phyloP scores from a whole-genome alignment of 2,888 invertebrate genomes.

The Unio pictorum region DNA sequence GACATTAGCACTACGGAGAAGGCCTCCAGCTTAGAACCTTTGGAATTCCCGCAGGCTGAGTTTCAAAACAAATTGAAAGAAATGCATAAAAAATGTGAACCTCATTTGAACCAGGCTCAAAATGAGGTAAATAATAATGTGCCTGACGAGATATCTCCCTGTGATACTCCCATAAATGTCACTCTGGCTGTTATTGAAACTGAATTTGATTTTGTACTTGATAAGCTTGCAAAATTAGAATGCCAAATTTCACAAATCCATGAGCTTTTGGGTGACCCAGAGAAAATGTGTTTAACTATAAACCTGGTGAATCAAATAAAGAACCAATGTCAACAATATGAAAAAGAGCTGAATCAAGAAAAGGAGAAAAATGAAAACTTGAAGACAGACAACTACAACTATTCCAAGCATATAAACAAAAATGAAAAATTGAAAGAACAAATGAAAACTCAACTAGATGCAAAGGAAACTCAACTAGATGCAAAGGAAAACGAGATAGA shows the following conservation, averaged over 20 bases:
- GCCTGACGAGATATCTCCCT: not conserved
- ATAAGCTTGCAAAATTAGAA: constrained; percentile 23
- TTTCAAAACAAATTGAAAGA: constrained; percentile 30
- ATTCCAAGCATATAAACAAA: constrained; percentile 48
- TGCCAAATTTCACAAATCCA: constrained; percentile 36
- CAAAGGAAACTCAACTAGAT: too few species aligned
- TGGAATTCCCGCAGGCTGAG: constrained; percentile 16
- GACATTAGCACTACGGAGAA: not conserved
- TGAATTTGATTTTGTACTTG: not conserved
- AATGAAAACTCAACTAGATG: constrained; percentile 32
- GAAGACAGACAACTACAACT: constrained; percentile 43
- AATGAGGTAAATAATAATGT: too few species aligned
- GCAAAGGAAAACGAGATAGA: constrained; percentile 28
- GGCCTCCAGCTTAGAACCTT: constrained; percentile 2
- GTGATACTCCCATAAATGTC: not conserved
- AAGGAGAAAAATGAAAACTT: constrained; percentile 38
- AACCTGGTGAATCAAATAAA: constrained; percentile 33
- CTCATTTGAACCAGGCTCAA: too few species aligned
- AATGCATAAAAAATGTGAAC: constrained; percentile 20
- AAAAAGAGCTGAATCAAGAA: constrained; percentile 31
- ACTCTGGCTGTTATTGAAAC: constrained; percentile 2
- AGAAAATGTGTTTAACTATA: constrained; percentile 30
- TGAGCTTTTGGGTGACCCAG: constrained; percentile 40
- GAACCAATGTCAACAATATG: constrained; percentile 20
- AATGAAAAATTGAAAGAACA: constrained; percentile 37